A percentile compares a stretch with the other conserved stretches of the same genome.
phyloP scores from a whole-genome alignment of 2,888 invertebrate genomes.

The Hipparchia semele region DNA sequence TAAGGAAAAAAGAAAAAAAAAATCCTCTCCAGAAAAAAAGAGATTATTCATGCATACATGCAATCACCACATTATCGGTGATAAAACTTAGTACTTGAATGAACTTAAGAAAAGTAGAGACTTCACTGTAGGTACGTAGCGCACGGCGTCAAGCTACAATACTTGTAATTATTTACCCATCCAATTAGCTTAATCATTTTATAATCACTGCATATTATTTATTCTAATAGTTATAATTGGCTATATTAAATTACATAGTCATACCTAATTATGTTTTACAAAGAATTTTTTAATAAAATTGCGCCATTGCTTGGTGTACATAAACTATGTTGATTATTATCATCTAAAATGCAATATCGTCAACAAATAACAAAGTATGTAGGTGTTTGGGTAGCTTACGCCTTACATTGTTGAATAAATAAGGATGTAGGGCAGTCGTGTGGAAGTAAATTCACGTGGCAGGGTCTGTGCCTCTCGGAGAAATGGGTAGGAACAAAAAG shows the following conservation, averaged over 20 bases:
- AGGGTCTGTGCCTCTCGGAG: constrained; percentile 63
- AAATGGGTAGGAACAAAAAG: constrained; percentile 69
- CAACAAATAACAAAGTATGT: constrained; percentile 1
- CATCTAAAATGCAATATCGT: background rate
- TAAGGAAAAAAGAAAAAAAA: too few species aligned
- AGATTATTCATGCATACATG: too few species aligned
- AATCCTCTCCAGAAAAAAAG: too few species aligned
- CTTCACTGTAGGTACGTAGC: background rate
- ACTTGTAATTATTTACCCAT: background rate
- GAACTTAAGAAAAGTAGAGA: too few species aligned
- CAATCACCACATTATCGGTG: too few species aligned
- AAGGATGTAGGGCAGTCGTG: constrained; percentile 56
- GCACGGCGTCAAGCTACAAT: constrained; percentile 1
- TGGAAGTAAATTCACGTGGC: constrained; percentile 70
- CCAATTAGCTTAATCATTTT: constrained; percentile 25
- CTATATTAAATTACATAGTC: background rate
- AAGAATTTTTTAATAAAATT: constrained; percentile 2
- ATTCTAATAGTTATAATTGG: constrained; percentile 22
- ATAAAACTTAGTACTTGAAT: too few species aligned
- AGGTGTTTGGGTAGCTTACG: background rate
- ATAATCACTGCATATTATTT: constrained; percentile 7
- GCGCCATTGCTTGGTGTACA: background rate
- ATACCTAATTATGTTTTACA: background rate
- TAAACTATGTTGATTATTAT: constrained; percentile 7
- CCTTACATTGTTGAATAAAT: constrained; percentile 28